Percentiles rank a stretch among this genome's conserved stretches.
Conservation (phyloP, 2,113 vertebrate genomes). For the Corydoras sp. region DNA sequence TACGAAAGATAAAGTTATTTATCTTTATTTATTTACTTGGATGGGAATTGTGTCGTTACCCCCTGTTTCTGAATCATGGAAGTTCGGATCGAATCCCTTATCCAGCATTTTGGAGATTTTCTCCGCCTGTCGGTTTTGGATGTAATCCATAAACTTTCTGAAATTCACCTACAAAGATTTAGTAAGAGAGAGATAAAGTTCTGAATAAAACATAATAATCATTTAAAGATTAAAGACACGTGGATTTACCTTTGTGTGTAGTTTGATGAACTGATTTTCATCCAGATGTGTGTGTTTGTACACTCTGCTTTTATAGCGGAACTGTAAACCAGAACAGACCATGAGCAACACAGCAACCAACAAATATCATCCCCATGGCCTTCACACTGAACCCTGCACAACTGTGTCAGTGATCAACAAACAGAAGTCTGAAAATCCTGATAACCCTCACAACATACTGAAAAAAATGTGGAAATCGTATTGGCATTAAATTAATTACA, state of each 20-base stretch:
- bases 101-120: slow-evolving; percentile 86
- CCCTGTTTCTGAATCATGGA: slow-evolving; percentile 85
- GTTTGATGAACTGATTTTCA: slow-evolving; percentile 73
- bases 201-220: too few relatives aligned
- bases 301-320: slow-evolving; percentile 74
- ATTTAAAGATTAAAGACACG: background rate
- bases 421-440: too few relatives aligned
- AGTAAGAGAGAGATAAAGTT: background rate
- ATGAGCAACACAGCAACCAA: too few relatives aligned
- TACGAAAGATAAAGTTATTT: background rate
- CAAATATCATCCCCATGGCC: too few relatives aligned
- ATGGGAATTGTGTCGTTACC: slow-evolving; percentile 60
- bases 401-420: too few relatives aligned
- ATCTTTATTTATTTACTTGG: background rate
- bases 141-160: slow-evolving; percentile 87
- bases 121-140: slow-evolving; percentile 81
- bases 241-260: slow-evolving; percentile 70
- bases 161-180: slow-evolving; percentile 74
- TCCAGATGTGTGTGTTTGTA: slow-evolving; percentile 67
- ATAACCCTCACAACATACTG: too few relatives aligned
- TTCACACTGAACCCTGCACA: background rate
- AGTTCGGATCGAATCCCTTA: slow-evolving; percentile 89
- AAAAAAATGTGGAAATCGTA: too few relatives aligned
- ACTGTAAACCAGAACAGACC: slow-evolving; percentile 55
- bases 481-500: too few relatives aligned